Percentiles rank a stretch among this genome's conserved stretches.
These are phyloP conservation scores for Wiebesia pumilae DNA, from an alignment of 1,140 invertebrate species.

Conservation along the genomic window DNA sequence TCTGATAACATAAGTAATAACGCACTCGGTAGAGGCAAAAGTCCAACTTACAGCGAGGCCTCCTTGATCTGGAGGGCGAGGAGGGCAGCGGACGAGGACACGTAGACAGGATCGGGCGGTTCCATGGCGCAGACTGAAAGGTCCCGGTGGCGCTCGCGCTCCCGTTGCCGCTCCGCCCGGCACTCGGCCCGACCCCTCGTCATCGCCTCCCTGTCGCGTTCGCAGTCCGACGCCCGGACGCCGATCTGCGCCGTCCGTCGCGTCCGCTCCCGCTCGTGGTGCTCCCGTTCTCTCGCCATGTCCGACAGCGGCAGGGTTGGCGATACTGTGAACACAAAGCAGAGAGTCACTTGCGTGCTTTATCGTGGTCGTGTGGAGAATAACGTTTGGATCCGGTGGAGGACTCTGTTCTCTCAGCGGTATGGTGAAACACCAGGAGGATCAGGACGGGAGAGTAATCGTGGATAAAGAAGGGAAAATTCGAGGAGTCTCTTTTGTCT, in stretches of 20 bases:
- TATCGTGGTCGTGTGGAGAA: background rate
- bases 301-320: slow-evolving; percentile 58
- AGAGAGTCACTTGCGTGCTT: background rate
- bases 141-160: slow-evolving; percentile 66
- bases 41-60: slow-evolving; percentile 74
- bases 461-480: too few species aligned
- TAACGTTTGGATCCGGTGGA: too few species aligned
- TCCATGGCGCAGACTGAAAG: slow-evolving; percentile 69
- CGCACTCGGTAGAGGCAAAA: background rate
- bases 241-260: slow-evolving; percentile 55
- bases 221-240: background rate
- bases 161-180: slow-evolving; percentile 64
- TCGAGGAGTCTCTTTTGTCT: too few species aligned
- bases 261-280: slow-evolving; percentile 51
- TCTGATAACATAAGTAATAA: too few species aligned
- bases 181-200: slow-evolving; percentile 53
- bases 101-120: slow-evolving; percentile 70
- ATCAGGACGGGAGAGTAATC: too few species aligned
- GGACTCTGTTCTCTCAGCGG: too few species aligned
- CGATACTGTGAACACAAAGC: slow-evolving; percentile 55
- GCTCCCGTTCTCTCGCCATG: slow-evolving; percentile 56
- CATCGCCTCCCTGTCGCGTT: slow-evolving; percentile 59
- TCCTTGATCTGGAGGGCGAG: slow-evolving; percentile 77
- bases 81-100: slow-evolving; percentile 74
- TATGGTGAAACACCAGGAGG: too few species aligned